phyloP scores from a whole-genome alignment of 2,797 vertebrate species.

The Xerus rutilus region DNA sequence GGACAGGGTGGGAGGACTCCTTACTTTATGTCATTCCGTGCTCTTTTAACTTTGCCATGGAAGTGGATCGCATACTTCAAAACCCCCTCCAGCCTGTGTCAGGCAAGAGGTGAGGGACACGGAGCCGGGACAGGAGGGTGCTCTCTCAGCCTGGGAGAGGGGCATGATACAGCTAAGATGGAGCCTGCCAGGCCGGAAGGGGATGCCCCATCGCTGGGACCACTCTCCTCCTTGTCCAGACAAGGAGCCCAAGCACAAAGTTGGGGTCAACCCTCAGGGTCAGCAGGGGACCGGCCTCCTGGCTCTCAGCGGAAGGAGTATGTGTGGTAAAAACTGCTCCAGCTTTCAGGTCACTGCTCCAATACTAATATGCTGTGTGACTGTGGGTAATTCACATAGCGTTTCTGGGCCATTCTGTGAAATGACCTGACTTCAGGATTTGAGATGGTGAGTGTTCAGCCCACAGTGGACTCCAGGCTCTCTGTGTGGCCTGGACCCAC shows the following conservation, averaged over 20 bases:
- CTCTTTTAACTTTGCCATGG: not conserved
- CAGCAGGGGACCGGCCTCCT: not conserved
- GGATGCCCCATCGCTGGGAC: fast-evolving
- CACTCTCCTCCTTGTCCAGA: not conserved
- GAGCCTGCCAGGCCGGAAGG: not conserved
- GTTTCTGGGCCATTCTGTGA: not conserved
- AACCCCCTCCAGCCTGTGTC: not conserved
- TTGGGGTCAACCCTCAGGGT: not conserved
- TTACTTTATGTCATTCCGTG: not conserved
- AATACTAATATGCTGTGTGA: not conserved
- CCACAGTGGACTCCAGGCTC: not conserved
- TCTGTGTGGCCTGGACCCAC: fast-evolving
- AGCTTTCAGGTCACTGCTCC: not conserved
- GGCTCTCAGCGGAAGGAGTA: not conserved
- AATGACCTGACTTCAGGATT: not conserved
- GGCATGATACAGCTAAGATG: not conserved
- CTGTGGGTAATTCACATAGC: not conserved
- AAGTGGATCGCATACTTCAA: not conserved
- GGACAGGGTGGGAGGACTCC: not conserved
- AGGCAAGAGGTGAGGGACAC: not conserved
- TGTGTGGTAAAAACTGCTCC: not conserved
- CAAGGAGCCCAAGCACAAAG: not conserved
- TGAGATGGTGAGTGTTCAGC: not conserved
- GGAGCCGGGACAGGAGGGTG: fast-evolving
- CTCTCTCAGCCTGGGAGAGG: fast-evolving